Evolutionary conservation across 2,113 vertebrate species (phyloP).

Genomic region (Dolichallabes microphthalmus): DNA sequence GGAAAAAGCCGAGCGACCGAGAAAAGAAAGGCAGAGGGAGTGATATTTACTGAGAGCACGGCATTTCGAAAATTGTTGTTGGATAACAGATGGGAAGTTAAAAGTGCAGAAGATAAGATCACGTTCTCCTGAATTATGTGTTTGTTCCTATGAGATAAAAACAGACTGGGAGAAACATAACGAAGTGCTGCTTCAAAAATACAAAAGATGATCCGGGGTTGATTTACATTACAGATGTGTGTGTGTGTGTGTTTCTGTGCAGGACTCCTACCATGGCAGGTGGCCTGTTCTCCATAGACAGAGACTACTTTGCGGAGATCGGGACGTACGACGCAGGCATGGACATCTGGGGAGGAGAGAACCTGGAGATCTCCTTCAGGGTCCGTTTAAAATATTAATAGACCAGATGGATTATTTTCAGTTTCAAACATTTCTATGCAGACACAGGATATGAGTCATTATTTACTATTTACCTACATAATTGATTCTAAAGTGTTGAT

Average conservation of each 20-base stretch:
- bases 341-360: conserved; percentile 99
- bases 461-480: not conserved
- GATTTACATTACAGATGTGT: not conserved
- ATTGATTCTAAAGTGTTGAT: not conserved
- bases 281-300: conserved; percentile 97
- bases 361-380: conserved; percentile 98
- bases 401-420: not conserved
- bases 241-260: conserved; percentile 36
- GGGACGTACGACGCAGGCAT: conserved; percentile 98
- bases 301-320: conserved; percentile 98
- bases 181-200: conserved; percentile 33
- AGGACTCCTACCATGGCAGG: conserved; percentile 99
- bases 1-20: conserved; percentile 39
- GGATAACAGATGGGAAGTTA: conserved; percentile 21
- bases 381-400: conserved; percentile 65
- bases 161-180: conserved; percentile 31
- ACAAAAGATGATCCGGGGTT: conserved; percentile 37
- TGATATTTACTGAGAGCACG: conserved; percentile 29
- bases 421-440: not conserved
- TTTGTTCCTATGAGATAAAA: conserved; percentile 20
- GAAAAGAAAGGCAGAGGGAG: conserved; percentile 15
- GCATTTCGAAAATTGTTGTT: not conserved
- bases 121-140: conserved; percentile 22
- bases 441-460: not conserved
- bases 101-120: conserved; percentile 22